phyloP scores from a whole-genome alignment of 2,888 invertebrate species.

The Lordiphosa andalusiaca region DNA sequence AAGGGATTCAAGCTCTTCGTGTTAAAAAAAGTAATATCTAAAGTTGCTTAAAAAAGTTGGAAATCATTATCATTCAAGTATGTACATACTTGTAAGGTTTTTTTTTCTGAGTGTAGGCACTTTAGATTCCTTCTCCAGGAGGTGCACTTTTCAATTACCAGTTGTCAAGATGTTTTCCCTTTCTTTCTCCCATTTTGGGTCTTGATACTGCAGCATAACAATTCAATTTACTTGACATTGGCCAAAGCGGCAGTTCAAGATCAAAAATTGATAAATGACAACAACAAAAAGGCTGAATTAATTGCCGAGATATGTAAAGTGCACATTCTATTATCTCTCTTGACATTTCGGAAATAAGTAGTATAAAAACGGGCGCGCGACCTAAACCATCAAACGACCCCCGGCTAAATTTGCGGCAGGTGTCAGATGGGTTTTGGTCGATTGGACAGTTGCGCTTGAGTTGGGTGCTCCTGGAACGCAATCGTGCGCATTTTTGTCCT shows the following conservation, averaged over 20 bases:
- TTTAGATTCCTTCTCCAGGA: conserved; percentile 5
- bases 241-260: conserved; percentile 9
- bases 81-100: too few relatives aligned
- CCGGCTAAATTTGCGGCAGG: conserved; percentile 51
- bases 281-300: conserved; percentile 40
- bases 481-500: conserved; percentile 34
- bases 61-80: too few relatives aligned
- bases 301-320: conserved; percentile 41
- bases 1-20: too few relatives aligned
- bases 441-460: conserved; percentile 38
- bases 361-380: background rate
- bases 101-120: too few relatives aligned
- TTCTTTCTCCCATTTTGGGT: background rate
- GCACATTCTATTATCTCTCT: conserved; percentile 14
- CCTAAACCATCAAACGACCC: conserved; percentile 19
- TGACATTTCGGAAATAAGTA: background rate
- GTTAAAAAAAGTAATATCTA: too few relatives aligned
- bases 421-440: conserved; percentile 40
- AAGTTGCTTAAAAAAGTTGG: too few relatives aligned
- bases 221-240: conserved; percentile 47
- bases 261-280: conserved; percentile 44
- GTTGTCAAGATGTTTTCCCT: conserved; percentile 35
- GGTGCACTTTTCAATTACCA: conserved; percentile 60
- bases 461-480: conserved; percentile 36
- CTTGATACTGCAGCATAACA: conserved; percentile 26